These are phyloP conservation scores for Nothobranchius kuhntae DNA, from an alignment of 2,113 vertebrate genomes.

Conservation along the genomic window DNA sequence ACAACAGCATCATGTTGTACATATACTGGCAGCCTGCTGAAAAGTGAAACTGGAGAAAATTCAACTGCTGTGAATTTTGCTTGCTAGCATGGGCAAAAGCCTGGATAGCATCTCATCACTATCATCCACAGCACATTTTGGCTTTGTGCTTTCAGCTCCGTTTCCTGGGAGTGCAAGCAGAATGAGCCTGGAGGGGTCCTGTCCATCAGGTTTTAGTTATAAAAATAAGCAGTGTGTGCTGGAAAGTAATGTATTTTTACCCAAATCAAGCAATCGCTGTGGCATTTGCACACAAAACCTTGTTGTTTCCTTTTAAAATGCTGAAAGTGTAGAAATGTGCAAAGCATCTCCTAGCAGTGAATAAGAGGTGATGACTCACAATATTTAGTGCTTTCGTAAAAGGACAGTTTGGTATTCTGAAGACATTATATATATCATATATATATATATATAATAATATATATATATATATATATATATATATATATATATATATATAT, in stretches of 20 bases:
- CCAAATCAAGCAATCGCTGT: conserved; percentile 3
- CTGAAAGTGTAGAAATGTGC: neutral
- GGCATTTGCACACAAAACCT: neutral
- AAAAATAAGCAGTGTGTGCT: neutral
- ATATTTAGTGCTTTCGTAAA: neutral
- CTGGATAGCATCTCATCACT: conserved; percentile 3
- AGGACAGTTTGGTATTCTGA: neutral
- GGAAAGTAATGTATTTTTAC: neutral
- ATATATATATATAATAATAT: no score
- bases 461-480: no score
- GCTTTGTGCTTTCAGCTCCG: neutral
- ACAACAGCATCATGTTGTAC: neutral
- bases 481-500: no score
- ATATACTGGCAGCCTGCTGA: conserved; percentile 32
- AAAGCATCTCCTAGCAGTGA: neutral
- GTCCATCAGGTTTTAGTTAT: neutral
- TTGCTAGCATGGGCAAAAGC: conserved; percentile 20
- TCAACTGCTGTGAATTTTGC: conserved; percentile 49
- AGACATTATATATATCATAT: neutral
- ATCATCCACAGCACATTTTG: conserved; percentile 3
- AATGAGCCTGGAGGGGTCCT: neutral
- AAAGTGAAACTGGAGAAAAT: conserved; percentile 53
- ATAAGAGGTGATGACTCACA: neutral
- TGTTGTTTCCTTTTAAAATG: neutral
- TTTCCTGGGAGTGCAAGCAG: neutral